Conservation (phyloP, 2,113 vertebrate genomes). For the Catharus bicknelli region DNA sequence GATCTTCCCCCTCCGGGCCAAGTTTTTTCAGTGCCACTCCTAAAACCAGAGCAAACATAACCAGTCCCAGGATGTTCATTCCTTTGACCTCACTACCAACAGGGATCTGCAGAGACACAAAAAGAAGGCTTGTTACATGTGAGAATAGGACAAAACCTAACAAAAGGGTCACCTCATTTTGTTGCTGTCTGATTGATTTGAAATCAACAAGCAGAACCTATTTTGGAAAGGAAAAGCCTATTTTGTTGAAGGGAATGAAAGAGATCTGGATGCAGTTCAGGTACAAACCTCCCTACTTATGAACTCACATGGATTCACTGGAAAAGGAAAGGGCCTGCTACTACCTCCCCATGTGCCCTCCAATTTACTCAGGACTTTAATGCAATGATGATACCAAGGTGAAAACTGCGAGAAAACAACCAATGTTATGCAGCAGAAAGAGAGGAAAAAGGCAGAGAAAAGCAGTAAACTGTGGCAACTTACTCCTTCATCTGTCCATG, state of each 20-base stretch:
- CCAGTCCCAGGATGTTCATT: constrained; percentile 97
- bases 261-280: background rate
- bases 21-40: constrained; percentile 94
- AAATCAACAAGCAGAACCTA: background rate
- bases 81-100: constrained; percentile 85
- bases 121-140: background rate
- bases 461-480: background rate
- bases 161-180: background rate
- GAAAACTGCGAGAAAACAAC: background rate
- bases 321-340: background rate
- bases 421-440: background rate
- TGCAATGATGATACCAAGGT: background rate
- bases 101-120: constrained; percentile 79
- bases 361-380: background rate
- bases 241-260: background rate
- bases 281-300: background rate
- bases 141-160: background rate
- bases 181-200: background rate
- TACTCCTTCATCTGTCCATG: background rate
- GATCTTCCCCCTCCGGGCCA: constrained; percentile 90
- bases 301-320: background rate
- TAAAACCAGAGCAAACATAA: constrained; percentile 92
- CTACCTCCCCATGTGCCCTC: background rate
- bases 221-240: background rate
- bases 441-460: background rate